Evolutionary conservation across 2,113 vertebrate species (phyloP).

Genomic region (Sciurus niger): DNA sequence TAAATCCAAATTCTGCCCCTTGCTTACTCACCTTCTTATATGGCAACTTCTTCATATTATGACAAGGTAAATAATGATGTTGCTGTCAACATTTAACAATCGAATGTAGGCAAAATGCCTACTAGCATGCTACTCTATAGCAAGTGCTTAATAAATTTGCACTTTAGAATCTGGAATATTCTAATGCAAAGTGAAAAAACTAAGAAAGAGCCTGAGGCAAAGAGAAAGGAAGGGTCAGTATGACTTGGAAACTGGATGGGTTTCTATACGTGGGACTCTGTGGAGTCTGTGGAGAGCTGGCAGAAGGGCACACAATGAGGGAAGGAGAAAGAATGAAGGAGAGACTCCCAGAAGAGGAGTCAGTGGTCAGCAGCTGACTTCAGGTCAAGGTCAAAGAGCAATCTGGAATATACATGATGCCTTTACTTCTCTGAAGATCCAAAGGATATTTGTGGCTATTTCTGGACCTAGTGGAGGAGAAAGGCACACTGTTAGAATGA

Average conservation of each 20-base stretch:
- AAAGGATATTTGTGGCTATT: not conserved
- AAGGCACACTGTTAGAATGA: not conserved
- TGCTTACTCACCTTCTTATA: not conserved
- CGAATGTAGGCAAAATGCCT: not conserved
- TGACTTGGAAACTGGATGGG: not conserved
- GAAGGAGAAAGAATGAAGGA: not conserved
- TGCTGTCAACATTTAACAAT: slow-evolving; percentile 5
- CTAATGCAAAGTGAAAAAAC: not conserved
- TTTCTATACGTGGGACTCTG: not conserved
- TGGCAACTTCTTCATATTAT: not conserved
- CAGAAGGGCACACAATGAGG: not conserved
- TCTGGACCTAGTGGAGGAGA: not conserved
- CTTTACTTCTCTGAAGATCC: not conserved
- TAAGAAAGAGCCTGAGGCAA: not conserved
- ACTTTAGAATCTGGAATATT: slow-evolving; percentile 4
- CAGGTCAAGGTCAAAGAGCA: not conserved
- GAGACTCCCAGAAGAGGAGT: not conserved
- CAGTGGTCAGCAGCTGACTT: not conserved
- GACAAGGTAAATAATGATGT: not conserved
- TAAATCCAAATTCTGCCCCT: not conserved
- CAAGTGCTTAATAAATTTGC: slow-evolving; percentile 25
- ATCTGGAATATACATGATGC: not conserved
- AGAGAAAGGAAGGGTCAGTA: not conserved
- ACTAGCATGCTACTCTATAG: not conserved
- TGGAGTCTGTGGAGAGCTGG: not conserved